These are phyloP conservation scores for Mungos mungo DNA, from an alignment of 2,113 vertebrate genomes.

Conservation along the genomic window DNA sequence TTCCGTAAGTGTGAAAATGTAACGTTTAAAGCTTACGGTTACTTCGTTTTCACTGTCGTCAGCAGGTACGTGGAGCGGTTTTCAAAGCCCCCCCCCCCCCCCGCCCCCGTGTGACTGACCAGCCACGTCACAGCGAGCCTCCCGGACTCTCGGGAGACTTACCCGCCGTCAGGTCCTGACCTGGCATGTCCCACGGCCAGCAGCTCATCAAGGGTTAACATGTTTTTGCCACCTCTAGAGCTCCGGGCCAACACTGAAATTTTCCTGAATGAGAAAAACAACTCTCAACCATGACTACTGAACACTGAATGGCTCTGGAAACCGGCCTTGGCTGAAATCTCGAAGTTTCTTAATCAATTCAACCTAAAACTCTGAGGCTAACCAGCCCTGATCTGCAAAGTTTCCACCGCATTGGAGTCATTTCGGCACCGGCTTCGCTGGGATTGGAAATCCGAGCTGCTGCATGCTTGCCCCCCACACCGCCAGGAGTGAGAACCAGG, in stretches of 20 bases:
- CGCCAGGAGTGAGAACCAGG: background rate
- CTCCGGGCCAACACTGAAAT: background rate
- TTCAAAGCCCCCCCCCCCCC: background rate
- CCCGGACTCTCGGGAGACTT: background rate
- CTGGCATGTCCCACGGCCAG: background rate
- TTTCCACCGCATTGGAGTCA: background rate
- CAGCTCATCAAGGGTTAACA: background rate
- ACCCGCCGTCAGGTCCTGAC: background rate
- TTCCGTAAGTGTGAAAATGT: background rate
- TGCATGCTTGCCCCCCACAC: background rate
- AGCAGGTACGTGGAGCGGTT: background rate
- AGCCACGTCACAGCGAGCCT: background rate
- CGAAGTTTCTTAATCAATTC: background rate
- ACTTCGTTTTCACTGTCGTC: background rate
- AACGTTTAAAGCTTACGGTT: background rate
- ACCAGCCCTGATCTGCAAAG: background rate
- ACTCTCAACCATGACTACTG: background rate
- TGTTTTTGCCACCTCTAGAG: background rate
- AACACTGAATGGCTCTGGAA: background rate
- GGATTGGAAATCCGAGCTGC: background rate
- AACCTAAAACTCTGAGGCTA: background rate
- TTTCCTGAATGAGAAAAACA: background rate
- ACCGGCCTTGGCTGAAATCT: background rate
- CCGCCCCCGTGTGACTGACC: background rate
- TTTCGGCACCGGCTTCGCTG: background rate